Evolutionary conservation across 2,888 invertebrate species (phyloP), one percentile per base, ranked within the genome.

Genomic region (Molanna angustata): DNA sequence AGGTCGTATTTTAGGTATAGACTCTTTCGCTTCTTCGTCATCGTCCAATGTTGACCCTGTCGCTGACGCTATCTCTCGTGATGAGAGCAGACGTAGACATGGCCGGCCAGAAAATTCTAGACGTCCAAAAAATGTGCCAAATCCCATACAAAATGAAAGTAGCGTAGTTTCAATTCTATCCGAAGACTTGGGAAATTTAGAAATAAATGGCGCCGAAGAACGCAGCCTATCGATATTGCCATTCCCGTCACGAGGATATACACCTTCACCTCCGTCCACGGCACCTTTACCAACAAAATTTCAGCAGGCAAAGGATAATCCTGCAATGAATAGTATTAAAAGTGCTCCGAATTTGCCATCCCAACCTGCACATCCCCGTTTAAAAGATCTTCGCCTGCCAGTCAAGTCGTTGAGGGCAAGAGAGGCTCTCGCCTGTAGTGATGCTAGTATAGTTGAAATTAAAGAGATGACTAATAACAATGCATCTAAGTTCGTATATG

Each of bases 261-360:
- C 88, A 2, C 88, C 88, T 9, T 90, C 90, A 35, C 90, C 90
- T 42, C 90, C 90, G 51, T 89, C 90, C 54, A 90, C 90, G 16
- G 90, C 90, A 1, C 90, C 90, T 17, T 71, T 90, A 61, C 90
- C 90, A 2, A 83, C 86, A 56, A 90, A 90, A 69, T 90, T 90
- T 71, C 85, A 84, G 59, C 80, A 81, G 61, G 77, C 78, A 51
- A 86, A 88, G 62, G 85, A 85, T 57, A 78, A 80, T 44, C 79
- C 83, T 58, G 78, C 81, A 44, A 85, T 86, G 84, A 87, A 86
- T 67, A 88, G 89, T 65, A 88, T 89, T 55, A 83, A 85, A 63
- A 90, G 90, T 68, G 88, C 89, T 3, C 90, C 90, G 1, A 88
- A 88, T 67, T 70, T 90, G 64, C 88, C 89, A 17, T 77, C 82